Evolutionary conservation across 1,140 invertebrate species (phyloP).

Genomic region (Sycophila sp.): DNA sequence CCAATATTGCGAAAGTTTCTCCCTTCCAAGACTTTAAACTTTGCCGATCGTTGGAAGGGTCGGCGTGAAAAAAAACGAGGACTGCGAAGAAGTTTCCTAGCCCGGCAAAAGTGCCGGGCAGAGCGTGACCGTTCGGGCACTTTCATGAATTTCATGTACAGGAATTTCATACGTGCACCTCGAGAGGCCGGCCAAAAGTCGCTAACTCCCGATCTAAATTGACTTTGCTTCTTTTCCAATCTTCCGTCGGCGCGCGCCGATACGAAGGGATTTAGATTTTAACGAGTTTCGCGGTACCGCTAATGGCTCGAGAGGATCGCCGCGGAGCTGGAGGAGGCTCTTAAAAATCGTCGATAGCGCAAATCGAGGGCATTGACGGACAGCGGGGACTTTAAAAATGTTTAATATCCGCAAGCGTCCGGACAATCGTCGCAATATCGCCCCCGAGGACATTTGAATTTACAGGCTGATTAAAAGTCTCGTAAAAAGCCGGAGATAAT

Average conservation of each 20-base stretch:
- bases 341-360: too few species aligned
- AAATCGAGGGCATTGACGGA: too few species aligned
- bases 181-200: not conserved
- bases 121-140: conserved; percentile 4
- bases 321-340: too few species aligned
- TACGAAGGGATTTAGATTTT: not conserved
- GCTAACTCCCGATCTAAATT: conserved; percentile 14
- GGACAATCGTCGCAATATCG: not conserved
- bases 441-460: conserved; percentile 19
- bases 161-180: conserved; percentile 21
- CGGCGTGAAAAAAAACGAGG: not conserved
- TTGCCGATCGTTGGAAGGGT: conserved; percentile 32
- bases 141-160: conserved; percentile 37
- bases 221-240: conserved; percentile 12
- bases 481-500: conserved; percentile 23
- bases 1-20: conserved; percentile 53
- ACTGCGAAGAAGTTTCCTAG: not conserved
- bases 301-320: too few species aligned
- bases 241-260: not conserved
- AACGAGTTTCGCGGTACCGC: too few species aligned
- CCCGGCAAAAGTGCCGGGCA: not conserved
- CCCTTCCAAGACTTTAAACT: conserved; percentile 42
- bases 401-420: too few species aligned
- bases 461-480: conserved; percentile 18
- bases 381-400: not conserved